Conservation (phyloP, 2,888 invertebrate species). For the Harpalus rufipes region DNA sequence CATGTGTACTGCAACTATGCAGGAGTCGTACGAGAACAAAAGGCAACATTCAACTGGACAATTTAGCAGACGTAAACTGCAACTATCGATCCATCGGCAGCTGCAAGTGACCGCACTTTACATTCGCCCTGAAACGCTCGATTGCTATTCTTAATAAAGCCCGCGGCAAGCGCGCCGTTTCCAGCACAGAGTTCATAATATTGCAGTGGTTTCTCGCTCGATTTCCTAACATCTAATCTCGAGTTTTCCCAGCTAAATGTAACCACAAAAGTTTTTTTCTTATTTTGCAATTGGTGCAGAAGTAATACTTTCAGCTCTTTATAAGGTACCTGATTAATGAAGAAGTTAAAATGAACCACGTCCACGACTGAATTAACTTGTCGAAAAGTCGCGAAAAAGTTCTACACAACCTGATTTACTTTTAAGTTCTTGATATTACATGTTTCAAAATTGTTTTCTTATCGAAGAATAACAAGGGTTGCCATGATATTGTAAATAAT, state of each 20-base stretch:
- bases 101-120: not conserved
- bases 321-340: constrained; percentile 28
- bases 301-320: constrained; percentile 14
- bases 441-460: too few relatives aligned
- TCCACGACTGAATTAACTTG: too few relatives aligned
- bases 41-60: not conserved
- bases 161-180: too few relatives aligned
- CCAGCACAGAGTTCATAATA: not conserved
- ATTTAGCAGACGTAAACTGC: not conserved
- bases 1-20: not conserved
- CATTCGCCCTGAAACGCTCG: not conserved
- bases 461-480: too few relatives aligned
- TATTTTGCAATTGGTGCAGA: constrained; percentile 34
- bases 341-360: not conserved
- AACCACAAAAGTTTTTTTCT: constrained; percentile 19
- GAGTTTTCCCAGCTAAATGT: constrained; percentile 23
- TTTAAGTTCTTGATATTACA: too few relatives aligned
- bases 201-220: constrained; percentile 46
- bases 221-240: constrained; percentile 31
- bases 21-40: not conserved
- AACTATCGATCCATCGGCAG: not conserved
- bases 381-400: too few relatives aligned
- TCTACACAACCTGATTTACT: too few relatives aligned
- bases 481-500: too few relatives aligned
- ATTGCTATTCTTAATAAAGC: not conserved